Conservation (phyloP, 2,113 vertebrate species). For the Eptesicus fuscus region DNA sequence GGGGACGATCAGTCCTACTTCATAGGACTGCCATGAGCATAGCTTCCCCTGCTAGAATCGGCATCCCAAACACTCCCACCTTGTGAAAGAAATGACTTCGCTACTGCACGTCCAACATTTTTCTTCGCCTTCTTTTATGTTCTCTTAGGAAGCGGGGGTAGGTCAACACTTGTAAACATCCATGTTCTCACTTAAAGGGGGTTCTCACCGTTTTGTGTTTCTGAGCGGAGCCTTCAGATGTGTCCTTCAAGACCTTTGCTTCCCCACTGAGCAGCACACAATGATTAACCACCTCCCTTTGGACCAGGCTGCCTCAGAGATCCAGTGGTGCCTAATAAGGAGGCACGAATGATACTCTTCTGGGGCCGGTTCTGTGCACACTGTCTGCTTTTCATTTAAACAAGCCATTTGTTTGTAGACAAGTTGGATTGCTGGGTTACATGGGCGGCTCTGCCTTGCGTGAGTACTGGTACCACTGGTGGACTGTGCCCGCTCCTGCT, state of each 20-base stretch:
- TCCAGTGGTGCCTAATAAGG: slow-evolving; percentile 29
- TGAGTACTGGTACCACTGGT: not conserved
- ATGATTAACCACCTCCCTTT: not conserved
- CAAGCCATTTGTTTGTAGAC: slow-evolving; percentile 47
- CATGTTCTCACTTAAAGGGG: not conserved
- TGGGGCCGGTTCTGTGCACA: not conserved
- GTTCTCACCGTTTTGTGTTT: not conserved
- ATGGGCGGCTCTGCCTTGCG: not conserved
- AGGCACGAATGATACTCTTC: slow-evolving; percentile 21
- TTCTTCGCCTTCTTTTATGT: not conserved
- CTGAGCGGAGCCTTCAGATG: not conserved
- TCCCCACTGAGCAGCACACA: slow-evolving; percentile 38
- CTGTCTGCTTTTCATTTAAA: slow-evolving; percentile 67
- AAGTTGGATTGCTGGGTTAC: not conserved
- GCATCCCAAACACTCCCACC: not conserved
- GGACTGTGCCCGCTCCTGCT: accelerated
- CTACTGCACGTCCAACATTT: not conserved
- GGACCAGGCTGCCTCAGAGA: not conserved
- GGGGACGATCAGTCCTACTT: not conserved
- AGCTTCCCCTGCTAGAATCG: not conserved
- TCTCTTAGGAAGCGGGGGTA: not conserved
- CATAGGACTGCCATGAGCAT: not conserved
- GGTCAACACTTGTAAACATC: not conserved
- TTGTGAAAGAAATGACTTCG: not conserved
- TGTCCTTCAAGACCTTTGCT: not conserved